A percentile compares a stretch with the other conserved stretches of the same genome.
Evolutionary conservation across 2,113 vertebrate species (phyloP).

Genomic region (Camelus dromedarius): DNA sequence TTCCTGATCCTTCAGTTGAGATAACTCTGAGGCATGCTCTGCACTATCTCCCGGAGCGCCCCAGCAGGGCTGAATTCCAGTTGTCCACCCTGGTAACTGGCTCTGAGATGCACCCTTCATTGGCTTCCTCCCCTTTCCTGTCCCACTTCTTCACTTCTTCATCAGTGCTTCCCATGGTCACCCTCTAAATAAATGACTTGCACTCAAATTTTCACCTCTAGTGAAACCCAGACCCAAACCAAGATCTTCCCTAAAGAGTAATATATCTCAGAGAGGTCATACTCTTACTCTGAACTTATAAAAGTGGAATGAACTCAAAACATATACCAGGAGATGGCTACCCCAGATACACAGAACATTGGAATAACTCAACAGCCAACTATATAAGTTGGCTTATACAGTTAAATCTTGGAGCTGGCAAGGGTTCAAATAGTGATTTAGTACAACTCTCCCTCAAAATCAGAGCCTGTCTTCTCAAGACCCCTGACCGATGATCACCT

Average conservation of each 20-base stretch:
- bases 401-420: background rate
- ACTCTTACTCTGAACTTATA: background rate
- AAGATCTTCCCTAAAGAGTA: background rate
- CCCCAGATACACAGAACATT: background rate
- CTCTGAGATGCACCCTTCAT: background rate
- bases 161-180: background rate
- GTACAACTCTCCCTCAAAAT: background rate
- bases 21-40: background rate
- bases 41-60: background rate
- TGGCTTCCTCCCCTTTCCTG: background rate
- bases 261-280: background rate
- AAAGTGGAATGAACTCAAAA: slow-evolving; percentile 11
- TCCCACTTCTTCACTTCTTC: background rate
- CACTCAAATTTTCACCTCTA: background rate
- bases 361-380: background rate
- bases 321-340: background rate
- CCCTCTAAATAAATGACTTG: background rate
- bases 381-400: background rate
- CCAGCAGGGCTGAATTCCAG: background rate
- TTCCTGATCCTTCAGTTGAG: background rate
- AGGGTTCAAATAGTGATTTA: background rate
- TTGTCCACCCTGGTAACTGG: background rate
- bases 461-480: background rate
- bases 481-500: background rate
- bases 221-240: background rate